phyloP scores from a whole-genome alignment of 2,888 invertebrate genomes.

The Tolmerus cingulatus region DNA sequence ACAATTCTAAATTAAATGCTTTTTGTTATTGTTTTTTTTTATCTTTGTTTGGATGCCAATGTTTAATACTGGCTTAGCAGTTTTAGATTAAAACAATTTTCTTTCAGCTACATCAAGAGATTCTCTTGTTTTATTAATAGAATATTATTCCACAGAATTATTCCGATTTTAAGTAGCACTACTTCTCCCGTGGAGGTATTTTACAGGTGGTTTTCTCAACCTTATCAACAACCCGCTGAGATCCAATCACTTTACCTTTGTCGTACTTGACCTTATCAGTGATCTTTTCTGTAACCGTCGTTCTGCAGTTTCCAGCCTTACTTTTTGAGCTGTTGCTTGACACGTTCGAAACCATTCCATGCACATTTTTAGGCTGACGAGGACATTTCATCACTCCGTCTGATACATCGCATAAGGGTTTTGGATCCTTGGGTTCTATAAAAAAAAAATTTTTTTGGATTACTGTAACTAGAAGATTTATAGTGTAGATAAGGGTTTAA shows the following conservation, averaged over 20 bases:
- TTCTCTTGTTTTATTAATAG: no score
- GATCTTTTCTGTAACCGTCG: not conserved
- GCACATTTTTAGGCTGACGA: not conserved
- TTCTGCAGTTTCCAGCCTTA: not conserved
- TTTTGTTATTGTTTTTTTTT: no score
- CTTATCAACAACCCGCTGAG: not conserved
- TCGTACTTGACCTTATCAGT: not conserved
- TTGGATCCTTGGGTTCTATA: not conserved
- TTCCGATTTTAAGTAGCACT: not conserved
- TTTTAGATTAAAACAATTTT: no score
- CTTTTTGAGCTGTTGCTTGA: not conserved
- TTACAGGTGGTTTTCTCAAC: not conserved
- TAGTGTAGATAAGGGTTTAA: no score
- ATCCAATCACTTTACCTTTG: not conserved
- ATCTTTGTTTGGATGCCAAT: no score
- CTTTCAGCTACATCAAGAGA: no score
- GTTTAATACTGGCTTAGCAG: no score
- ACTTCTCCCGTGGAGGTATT: not conserved
- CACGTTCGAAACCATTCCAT: not conserved
- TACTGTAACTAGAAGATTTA: not conserved
- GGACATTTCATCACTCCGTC: not conserved
- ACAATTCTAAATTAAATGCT: no score
- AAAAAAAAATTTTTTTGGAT: not conserved
- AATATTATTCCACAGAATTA: no score
- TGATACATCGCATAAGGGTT: not conserved